phyloP scores from a whole-genome alignment of 2,888 invertebrate species.

The Chaetogeoica ovagalla region DNA sequence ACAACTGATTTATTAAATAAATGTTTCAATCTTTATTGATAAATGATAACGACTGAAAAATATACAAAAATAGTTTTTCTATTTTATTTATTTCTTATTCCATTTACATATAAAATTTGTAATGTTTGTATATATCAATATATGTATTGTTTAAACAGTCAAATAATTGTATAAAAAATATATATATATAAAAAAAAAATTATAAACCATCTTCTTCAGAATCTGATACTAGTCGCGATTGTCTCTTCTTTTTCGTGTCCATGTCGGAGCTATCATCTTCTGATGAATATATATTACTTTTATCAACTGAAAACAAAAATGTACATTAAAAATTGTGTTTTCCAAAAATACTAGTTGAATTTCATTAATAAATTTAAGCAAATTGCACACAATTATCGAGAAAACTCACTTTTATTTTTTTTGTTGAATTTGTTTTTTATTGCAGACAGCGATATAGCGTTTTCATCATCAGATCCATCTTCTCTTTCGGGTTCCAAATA shows the following conservation, averaged over 20 bases:
- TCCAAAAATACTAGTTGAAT: not conserved
- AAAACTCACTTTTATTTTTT: constrained; percentile 48
- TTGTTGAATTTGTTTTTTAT: constrained; percentile 93
- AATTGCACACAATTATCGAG: not conserved
- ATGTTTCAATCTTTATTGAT: too few species aligned
- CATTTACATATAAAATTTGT: not conserved
- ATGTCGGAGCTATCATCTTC: constrained; percentile 85
- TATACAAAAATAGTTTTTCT: not conserved
- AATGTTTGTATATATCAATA: not conserved
- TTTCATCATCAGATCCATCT: constrained; percentile 92
- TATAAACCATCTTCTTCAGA: constrained; percentile 67
- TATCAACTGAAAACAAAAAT: constrained; percentile 57
- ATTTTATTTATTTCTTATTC: not conserved
- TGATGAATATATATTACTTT: constrained; percentile 79
- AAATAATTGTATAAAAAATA: constrained; percentile 11
- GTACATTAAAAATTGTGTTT: constrained; percentile 18
- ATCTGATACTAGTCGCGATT: constrained; percentile 69
- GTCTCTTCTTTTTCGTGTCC: constrained; percentile 61
- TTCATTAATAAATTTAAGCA: not conserved
- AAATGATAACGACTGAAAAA: too few species aligned
- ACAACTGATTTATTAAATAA: too few species aligned
- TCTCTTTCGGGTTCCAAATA: constrained; percentile 66
- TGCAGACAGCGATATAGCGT: constrained; percentile 86
- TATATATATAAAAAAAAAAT: not conserved
- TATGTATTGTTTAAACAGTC: not conserved